Base-by-base conservation (phyloP, 2,797 vertebrate genomes). In the Notolabrus celidotus region DNA sequence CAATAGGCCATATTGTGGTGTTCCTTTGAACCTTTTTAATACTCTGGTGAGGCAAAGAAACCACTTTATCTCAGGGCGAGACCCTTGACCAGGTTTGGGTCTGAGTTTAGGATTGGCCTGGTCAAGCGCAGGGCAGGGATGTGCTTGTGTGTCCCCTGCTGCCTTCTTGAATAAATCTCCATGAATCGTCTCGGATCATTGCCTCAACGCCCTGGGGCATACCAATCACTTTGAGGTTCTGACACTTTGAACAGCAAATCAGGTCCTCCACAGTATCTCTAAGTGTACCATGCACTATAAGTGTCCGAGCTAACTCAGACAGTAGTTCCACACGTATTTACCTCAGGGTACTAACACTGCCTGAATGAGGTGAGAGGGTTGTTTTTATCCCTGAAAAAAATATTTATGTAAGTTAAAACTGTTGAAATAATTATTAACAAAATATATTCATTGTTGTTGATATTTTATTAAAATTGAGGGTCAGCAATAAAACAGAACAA, bases 151-250 rank as follows among this genome's bases (percentile, higher is more conserved):
- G 20, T 47, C 46, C 46, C 46, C 46, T 25, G 14, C 46, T 47
- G 46, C 46, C 22, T 47, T 16, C 20, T 47, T 47, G 46, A 47
- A 47, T 47, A 47, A 47, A 47, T 47, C 46, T 25, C 46, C 46
- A 47, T 47, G 46, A 47, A 47, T 47, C 15, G 46, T 47, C 46
- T 47, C 23, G 46, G 46, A 47, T 47, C 46, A 47, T 47, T 47
- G 46, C 22, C 22, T 27, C 11, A 8, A 14, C 25, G 20, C 46
- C 46, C 46, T 15, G 46, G 14, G 46, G 46, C 20, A 47, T 14
- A 47, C 46, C 46, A 25, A 47, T 47, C 46, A 47, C 46, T 47
- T 22, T 22, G 14, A 47, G 46, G 46, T 47, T 47, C 46, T 47
- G 46, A 47, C 46, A 47, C 46, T 47, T 47, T 47, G 46, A 47